phyloP scores from a whole-genome alignment of 2,797 vertebrate genomes.

The Macropodus opercularis region DNA sequence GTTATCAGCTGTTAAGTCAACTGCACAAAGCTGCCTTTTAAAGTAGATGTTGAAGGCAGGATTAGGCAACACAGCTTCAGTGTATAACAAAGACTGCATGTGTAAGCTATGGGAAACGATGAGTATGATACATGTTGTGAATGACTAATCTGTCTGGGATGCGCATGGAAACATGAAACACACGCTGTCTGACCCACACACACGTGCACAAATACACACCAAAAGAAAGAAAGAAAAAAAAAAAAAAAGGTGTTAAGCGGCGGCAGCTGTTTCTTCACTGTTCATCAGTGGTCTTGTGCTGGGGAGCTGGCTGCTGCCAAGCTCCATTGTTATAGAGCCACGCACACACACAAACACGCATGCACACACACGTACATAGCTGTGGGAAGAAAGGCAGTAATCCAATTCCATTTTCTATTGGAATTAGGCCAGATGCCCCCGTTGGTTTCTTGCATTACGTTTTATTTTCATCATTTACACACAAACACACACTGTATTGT shows the following conservation, averaged over 20 bases:
- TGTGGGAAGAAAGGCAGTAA: constrained; percentile 54
- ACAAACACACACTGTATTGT: constrained; percentile 8
- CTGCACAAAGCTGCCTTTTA: constrained; percentile 24
- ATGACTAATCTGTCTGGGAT: constrained; percentile 37
- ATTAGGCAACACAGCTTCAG: constrained; percentile 18
- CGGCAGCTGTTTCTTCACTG: constrained; percentile 32
- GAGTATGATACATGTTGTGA: constrained; percentile 40
- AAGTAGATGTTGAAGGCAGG: constrained; percentile 27
- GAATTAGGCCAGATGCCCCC: constrained; percentile 72
- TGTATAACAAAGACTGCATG: constrained; percentile 18
- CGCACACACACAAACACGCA: constrained; percentile 3
- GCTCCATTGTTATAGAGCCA: constrained; percentile 39
- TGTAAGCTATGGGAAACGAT: constrained; percentile 21
- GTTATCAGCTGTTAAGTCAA: constrained; percentile 56
- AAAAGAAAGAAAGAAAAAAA: too few species aligned
- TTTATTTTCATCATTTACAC: constrained; percentile 68
- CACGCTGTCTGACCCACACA: background rate
- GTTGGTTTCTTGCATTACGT: constrained; percentile 64
- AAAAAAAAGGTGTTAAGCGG: constrained; percentile 32
- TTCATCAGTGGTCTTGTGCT: constrained; percentile 38
- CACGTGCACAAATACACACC: background rate
- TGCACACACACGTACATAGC: constrained; percentile 32
- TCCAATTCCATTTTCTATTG: constrained; percentile 67
- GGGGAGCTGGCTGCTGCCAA: constrained; percentile 57
- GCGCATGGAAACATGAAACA: constrained; percentile 30